A percentile compares a stretch with the other conserved stretches of the same genome.
Evolutionary conservation across 2,888 invertebrate genomes (phyloP).

Genomic region (Nemoura dubitans): DNA sequence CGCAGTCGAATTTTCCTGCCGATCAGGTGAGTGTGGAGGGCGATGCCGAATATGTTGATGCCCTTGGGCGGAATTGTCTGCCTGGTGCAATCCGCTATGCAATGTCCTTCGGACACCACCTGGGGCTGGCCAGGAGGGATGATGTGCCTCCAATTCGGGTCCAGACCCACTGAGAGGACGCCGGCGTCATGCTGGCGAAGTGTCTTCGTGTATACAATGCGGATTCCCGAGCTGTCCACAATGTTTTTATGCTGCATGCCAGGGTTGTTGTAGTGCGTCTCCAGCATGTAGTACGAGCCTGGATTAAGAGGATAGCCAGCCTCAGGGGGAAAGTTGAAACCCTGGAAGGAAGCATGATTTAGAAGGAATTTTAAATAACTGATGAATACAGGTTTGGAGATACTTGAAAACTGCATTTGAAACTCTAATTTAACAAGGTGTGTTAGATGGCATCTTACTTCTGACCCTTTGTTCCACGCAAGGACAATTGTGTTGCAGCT

Average conservation of each 20-base stretch:
- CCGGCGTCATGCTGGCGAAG: conserved; percentile 74
- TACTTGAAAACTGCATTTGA: too few relatives aligned
- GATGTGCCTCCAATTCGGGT: conserved; percentile 76
- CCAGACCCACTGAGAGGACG: conserved; percentile 72
- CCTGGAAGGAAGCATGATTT: conserved; percentile 58
- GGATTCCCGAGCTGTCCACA: conserved; percentile 72
- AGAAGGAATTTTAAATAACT: not conserved
- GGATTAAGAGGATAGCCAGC: conserved; percentile 76
- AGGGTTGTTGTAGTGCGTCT: conserved; percentile 76
- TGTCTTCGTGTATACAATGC: conserved; percentile 72
- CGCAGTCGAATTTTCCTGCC: conserved; percentile 74
- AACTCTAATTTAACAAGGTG: too few relatives aligned
- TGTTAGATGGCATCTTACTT: conserved; percentile 59
- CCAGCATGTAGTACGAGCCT: conserved; percentile 71
- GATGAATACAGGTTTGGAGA: too few relatives aligned
- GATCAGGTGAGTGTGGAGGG: conserved; percentile 73
- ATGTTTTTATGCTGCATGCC: conserved; percentile 64
- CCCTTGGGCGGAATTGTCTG: conserved; percentile 71
- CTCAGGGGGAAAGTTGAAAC: conserved; percentile 70
- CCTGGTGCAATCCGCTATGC: conserved; percentile 73
- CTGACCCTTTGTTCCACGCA: conserved; percentile 75
- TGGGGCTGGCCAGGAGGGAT: conserved; percentile 75
- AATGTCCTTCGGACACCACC: conserved; percentile 75
- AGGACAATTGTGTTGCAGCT: conserved; percentile 75
- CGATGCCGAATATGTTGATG: conserved; percentile 74